These are phyloP conservation scores for Caenorhabditis afra DNA, from an alignment of 2,888 invertebrate species.

Conservation along the genomic window DNA sequence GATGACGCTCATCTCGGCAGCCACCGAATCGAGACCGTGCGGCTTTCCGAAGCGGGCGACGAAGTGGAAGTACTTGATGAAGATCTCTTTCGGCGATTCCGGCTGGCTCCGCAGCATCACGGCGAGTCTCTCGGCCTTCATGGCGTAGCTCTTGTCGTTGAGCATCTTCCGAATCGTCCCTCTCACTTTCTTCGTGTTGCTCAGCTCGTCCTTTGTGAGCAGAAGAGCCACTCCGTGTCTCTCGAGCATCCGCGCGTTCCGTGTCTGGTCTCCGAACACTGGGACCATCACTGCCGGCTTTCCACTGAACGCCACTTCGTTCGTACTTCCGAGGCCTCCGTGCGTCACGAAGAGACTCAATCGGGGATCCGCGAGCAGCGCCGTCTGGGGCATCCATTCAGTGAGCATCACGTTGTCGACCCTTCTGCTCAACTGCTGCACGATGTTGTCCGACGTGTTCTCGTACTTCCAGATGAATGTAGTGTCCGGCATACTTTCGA, in stretches of 20 bases:
- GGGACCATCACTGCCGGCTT: constrained; percentile 59
- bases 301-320: constrained; percentile 58
- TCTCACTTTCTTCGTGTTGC: constrained; percentile 23
- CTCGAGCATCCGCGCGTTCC: constrained; percentile 57
- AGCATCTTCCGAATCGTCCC: constrained; percentile 37
- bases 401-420: constrained; percentile 62
- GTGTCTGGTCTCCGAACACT: constrained; percentile 63
- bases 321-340: constrained; percentile 62
- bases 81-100: constrained; percentile 47
- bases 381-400: constrained; percentile 70
- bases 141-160: constrained; percentile 44
- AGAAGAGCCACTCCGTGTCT: constrained; percentile 57
- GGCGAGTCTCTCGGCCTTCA: constrained; percentile 40
- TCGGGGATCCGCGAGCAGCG: constrained; percentile 53
- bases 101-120: constrained; percentile 50
- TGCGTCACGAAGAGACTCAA: constrained; percentile 64
- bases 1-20: constrained; percentile 41
- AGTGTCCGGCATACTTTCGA: constrained; percentile 61
- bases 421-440: constrained; percentile 42
- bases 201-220: constrained; percentile 53
- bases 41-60: constrained; percentile 53
- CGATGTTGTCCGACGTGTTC: constrained; percentile 44
- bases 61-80: constrained; percentile 52
- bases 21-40: constrained; percentile 42
- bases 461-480: constrained; percentile 70